A percentile compares a stretch with the other conserved stretches of the same genome.
These are phyloP conservation scores for Ormyrus labotus DNA, from an alignment of 2,888 invertebrate species.

Conservation along the genomic window DNA sequence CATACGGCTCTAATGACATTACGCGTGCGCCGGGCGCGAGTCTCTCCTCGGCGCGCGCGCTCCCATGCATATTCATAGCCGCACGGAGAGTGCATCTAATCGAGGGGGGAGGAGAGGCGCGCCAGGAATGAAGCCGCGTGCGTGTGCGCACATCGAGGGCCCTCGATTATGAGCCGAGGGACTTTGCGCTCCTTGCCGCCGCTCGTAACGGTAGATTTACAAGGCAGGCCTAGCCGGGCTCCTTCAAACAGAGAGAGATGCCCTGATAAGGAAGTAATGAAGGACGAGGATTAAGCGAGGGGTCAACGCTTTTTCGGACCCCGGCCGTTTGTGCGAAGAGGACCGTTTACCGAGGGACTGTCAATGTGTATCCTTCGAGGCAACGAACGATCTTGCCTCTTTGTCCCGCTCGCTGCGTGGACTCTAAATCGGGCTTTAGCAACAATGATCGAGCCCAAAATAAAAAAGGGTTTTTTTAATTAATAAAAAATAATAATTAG, in stretches of 20 bases:
- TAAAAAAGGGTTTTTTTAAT: no score
- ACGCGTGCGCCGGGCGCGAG: background rate
- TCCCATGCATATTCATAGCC: constrained; percentile 30
- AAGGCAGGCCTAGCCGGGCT: background rate
- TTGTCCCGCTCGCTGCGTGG: background rate
- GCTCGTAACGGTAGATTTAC: background rate
- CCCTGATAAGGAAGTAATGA: constrained; percentile 40
- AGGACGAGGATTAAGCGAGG: constrained; percentile 20
- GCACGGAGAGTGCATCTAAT: background rate
- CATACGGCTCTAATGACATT: no score
- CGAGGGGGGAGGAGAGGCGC: background rate
- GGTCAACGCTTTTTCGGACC: no score
- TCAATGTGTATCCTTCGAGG: background rate
- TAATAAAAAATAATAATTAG: no score
- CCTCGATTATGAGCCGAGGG: background rate
- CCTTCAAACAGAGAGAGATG: background rate
- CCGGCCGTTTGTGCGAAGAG: background rate
- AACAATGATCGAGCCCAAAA: no score
- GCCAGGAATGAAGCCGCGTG: background rate
- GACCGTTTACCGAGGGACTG: background rate
- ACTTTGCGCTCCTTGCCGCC: background rate
- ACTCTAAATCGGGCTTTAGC: background rate
- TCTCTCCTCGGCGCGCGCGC: background rate
- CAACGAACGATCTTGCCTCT: no score
- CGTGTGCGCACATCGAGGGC: no score